phyloP scores from a whole-genome alignment of 2,888 invertebrate species.

The Epinotia nisella region DNA sequence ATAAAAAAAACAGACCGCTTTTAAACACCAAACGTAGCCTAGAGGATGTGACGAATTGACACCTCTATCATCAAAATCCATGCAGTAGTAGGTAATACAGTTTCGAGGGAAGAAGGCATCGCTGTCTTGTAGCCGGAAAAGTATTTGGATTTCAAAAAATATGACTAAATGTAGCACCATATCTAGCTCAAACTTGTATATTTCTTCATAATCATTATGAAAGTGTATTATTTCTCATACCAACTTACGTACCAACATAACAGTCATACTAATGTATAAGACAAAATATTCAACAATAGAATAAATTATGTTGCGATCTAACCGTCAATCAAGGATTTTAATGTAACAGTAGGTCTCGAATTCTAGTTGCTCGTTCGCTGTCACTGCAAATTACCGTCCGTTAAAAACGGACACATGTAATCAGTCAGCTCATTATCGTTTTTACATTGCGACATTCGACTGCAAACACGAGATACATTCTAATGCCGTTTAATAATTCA shows the following conservation, averaged over 20 bases:
- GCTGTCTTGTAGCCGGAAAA: too few species aligned
- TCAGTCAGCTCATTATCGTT: constrained; percentile 22
- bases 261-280: neutral
- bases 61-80: too few species aligned
- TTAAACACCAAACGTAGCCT: too few species aligned
- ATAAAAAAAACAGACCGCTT: too few species aligned
- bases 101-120: too few species aligned
- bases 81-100: too few species aligned
- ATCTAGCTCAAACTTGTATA: too few species aligned
- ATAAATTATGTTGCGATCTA: neutral
- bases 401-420: constrained; percentile 23
- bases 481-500: constrained; percentile 15
- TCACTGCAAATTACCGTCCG: constrained; percentile 21
- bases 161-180: too few species aligned
- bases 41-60: too few species aligned
- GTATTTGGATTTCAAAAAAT: too few species aligned
- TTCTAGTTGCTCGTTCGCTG: constrained; percentile 10
- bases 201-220: neutral
- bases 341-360: constrained; percentile 3
- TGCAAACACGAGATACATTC: constrained; percentile 25
- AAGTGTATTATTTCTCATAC: neutral
- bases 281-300: neutral
- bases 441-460: constrained; percentile 19
- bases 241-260: neutral
- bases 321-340: constrained; percentile 18